Base-by-base conservation (phyloP, 2,113 vertebrate genomes). In the Leptobrachium ailaonicum region DNA sequence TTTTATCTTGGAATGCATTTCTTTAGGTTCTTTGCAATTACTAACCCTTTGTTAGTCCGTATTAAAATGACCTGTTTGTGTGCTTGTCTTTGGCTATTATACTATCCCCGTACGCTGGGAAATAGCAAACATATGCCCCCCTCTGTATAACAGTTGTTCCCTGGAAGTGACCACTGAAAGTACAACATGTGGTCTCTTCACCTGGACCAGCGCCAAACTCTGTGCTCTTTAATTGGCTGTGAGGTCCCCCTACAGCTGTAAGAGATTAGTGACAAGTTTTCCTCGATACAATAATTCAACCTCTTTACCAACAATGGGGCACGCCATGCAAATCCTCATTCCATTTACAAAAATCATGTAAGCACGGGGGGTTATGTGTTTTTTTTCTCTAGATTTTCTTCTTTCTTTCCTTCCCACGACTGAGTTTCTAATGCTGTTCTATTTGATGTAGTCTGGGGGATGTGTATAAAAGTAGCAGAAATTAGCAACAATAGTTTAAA, bases 101-200 rank as follows among this genome's bases (percentile, higher is more conserved):
- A 85, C 76, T 89, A 81, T 72, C 71, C 73, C 84, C 86, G 83
- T 89, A 83, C 66, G 83, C 86, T 88, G 93, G 94, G 93, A 95
- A 95, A 95, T 89, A 90, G 92, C 93, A 94, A 93, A 87, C 91
- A 89, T 87, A 84, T 88, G 91, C 91, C 92, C 91, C 50, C 62
- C 8, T 5, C 47, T 2, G 45, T 71, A 66, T 63, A 79, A 79
- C 77, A 42, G 68, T 71, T 60, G 0, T 66, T 88, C 83, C 88
- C 89, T 82, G 9, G 64, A 88, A 87, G 87, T 91, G 87, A 89
- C 88, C 79, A 83, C 88, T 86, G 85, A 82, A 77, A 88, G 88
- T 85, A 87, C 88, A 95, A 94, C 95, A 97, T 95, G 91, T 95
- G 95, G 94, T 90, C 80, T 10, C 85, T 90, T 94, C 91, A 88